Conservation (phyloP, 2,888 invertebrate species). For the Microplitis deprimator region DNA sequence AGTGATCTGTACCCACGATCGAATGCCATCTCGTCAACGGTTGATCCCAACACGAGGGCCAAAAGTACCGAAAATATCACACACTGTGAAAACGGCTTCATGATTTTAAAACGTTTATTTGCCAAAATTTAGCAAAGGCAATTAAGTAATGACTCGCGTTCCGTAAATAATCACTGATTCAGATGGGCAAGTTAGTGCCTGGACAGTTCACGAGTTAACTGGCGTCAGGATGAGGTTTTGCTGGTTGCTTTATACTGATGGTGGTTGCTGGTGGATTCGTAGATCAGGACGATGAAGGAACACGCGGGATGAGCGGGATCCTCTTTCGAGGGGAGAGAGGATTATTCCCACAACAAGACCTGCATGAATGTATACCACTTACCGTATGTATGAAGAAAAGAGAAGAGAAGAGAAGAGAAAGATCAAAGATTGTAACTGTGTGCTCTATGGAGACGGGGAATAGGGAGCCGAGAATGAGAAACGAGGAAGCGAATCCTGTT, state of each 20-base stretch:
- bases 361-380: background rate
- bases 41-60: slow-evolving; percentile 43
- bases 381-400: background rate
- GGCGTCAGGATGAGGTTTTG: slow-evolving; percentile 47
- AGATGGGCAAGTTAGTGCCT: slow-evolving; percentile 20
- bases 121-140: no score
- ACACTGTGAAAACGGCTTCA: slow-evolving; percentile 48
- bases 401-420: background rate
- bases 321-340: background rate
- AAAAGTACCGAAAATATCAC: slow-evolving; percentile 47
- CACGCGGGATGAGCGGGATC: slow-evolving; percentile 21
- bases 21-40: slow-evolving; percentile 71
- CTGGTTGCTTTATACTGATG: slow-evolving; percentile 50
- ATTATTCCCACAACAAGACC: slow-evolving; percentile 9
- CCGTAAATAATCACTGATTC: background rate
- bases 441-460: background rate
- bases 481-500: slow-evolving; percentile 40
- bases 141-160: background rate
- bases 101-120: background rate
- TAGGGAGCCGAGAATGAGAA: slow-evolving; percentile 32
- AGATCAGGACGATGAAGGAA: background rate
- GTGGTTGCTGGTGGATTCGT: background rate
- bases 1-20: slow-evolving; percentile 77
- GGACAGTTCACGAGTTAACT: slow-evolving; percentile 51
- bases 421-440: background rate